Percentiles rank a stretch among this genome's conserved stretches.
phyloP scores from a whole-genome alignment of 2,888 invertebrate species.

The Strigamia transsilvanica region DNA sequence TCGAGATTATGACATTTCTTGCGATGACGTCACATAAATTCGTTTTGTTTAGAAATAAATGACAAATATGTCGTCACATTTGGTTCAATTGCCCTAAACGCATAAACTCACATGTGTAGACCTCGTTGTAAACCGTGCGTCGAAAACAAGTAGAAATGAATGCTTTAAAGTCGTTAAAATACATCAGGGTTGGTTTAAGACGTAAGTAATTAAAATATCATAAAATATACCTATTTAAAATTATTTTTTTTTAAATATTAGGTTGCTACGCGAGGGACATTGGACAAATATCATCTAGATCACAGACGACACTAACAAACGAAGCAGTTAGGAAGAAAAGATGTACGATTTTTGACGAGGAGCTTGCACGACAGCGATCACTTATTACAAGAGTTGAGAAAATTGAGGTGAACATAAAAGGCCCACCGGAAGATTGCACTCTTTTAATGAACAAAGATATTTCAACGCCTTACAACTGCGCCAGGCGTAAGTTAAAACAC shows the following conservation, averaged over 20 bases:
- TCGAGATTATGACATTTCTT: neutral
- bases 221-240: neutral
- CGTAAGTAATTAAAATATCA: neutral
- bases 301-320: slow-evolving; percentile 25
- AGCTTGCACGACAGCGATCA: slow-evolving; percentile 77
- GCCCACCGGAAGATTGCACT: slow-evolving; percentile 76
- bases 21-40: neutral
- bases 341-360: slow-evolving; percentile 74
- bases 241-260: neutral
- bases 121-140: too few relatives aligned
- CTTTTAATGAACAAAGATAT: slow-evolving; percentile 89
- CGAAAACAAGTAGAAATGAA: neutral
- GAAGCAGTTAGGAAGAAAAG: slow-evolving; percentile 58
- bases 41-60: neutral
- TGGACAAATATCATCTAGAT: neutral
- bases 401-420: slow-evolving; percentile 83
- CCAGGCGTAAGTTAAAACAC: slow-evolving; percentile 75
- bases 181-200: neutral
- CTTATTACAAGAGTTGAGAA: slow-evolving; percentile 87
- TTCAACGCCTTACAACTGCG: slow-evolving; percentile 92
- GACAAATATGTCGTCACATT: neutral
- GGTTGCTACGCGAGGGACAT: neutral
- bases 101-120: neutral
- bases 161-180: neutral
- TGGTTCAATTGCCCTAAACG: neutral